phyloP scores from a whole-genome alignment of 2,797 vertebrate species.

The Antennarius maculatus region DNA sequence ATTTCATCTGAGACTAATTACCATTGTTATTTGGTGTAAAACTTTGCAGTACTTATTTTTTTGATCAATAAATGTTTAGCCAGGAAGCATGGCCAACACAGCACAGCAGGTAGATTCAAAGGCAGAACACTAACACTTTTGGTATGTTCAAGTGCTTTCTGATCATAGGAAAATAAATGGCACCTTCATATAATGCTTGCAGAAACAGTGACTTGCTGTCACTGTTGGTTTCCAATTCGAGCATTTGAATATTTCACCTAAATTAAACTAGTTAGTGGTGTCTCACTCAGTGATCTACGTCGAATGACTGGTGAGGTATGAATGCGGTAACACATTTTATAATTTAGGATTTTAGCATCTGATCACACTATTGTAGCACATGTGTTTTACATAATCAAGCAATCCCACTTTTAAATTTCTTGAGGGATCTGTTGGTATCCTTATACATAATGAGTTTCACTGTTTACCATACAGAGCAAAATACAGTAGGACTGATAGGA shows the following conservation, averaged over 20 bases:
- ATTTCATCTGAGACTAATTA: background rate
- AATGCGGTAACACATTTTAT: background rate
- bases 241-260: conserved; percentile 3
- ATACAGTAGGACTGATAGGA: too few relatives aligned
- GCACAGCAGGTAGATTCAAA: too few relatives aligned
- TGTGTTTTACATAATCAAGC: background rate
- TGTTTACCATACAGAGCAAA: too few relatives aligned
- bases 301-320: background rate
- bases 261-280: background rate
- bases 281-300: background rate
- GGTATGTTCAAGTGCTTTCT: background rate
- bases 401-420: background rate
- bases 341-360: background rate
- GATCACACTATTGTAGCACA: background rate
- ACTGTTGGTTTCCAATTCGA: background rate
- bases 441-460: too few relatives aligned
- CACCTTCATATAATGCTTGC: background rate
- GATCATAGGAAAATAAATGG: background rate
- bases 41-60: background rate
- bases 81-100: too few relatives aligned
- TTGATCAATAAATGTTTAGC: too few relatives aligned
- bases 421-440: too few relatives aligned
- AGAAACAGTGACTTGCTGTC: too few relatives aligned
- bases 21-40: background rate
- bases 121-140: background rate